Percentiles rank a stretch among this genome's conserved stretches.
Evolutionary conservation across 2,797 vertebrate species (phyloP).

Genomic region (Yasuhikotakia modesta): DNA sequence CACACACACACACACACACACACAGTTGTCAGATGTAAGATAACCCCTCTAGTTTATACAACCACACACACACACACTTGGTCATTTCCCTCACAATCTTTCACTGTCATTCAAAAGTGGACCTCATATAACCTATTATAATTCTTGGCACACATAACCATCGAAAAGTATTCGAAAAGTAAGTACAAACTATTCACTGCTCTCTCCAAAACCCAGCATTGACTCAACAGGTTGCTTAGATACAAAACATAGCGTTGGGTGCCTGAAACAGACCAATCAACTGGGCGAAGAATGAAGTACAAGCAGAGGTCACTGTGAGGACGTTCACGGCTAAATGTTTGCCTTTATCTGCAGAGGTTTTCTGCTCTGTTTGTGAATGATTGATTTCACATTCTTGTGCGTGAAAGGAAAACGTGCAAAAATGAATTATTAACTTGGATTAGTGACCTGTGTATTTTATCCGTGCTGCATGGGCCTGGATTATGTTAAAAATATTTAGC

Average conservation of each 20-base stretch:
- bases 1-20: conserved; percentile 35
- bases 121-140: conserved; percentile 40
- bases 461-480: background rate
- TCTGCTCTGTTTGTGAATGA: background rate
- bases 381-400: background rate
- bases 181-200: conserved; percentile 31
- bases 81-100: background rate
- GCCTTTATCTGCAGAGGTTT: background rate
- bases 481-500: background rate
- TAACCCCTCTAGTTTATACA: conserved; percentile 13
- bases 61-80: conserved; percentile 1
- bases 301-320: conserved; percentile 33
- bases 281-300: conserved; percentile 20
- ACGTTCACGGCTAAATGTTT: conserved; percentile 6
- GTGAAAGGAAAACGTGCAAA: background rate
- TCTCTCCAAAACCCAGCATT: conserved; percentile 16
- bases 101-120: conserved; percentile 3
- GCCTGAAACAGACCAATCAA: background rate
- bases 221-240: conserved; percentile 48
- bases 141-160: conserved; percentile 24
- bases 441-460: background rate
- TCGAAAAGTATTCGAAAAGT: conserved; percentile 32
- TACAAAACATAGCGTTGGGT: conserved; percentile 36
- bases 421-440: background rate
- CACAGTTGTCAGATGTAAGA: conserved; percentile 41